Evolutionary conservation across 1,140 invertebrate genomes (phyloP), one percentile per base, ranked within the genome.

Genomic region (Pomacea maculata): DNA sequence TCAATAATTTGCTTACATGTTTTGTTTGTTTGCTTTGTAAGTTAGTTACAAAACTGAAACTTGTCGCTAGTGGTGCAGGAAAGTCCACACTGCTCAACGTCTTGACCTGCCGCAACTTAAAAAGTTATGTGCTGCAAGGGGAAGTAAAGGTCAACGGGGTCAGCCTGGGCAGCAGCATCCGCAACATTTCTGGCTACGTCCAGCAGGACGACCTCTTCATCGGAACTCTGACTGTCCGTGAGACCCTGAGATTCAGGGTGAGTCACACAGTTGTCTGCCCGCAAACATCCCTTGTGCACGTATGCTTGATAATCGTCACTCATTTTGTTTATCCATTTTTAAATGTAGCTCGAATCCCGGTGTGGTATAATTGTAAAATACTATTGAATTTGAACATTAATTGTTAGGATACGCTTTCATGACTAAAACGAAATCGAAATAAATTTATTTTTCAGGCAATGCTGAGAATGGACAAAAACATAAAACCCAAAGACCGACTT

Each of bases 51-150:
- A 25, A 25, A 25, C 25, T 25, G 25, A 65, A 65, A 64, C 82
- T 61, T 61, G 15, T 61, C 8, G 11, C 3, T 82, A 97, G 96
- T 52, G 97, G 97, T 1, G 96, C 98, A 1, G 98, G 98, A 10
- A 99, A 99, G 92, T 98, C 97, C 0, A 99, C 97, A 0, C 93
- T 99, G 1, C 91, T 99, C 65, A 99, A 99, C 90, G 94, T 96
- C 0, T 88, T 99, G 57, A 98, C 97, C 3, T 96, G 95, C 89
- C 93, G 96, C 10, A 93, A 93, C 84, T 94, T 95, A 10, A 92
- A 93, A 12, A 94, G 94, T 21, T 92, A 97, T 0, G 92, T 93
- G 1, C 92, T 96, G n/a, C 93, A 93, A 54, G 96, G 96, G 3
- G 92, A 96, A 52, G 93, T 93, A 1, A 54, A 75, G 17, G 77